phyloP scores from a whole-genome alignment of 2,888 invertebrate genomes.

The Malacosoma neustria region DNA sequence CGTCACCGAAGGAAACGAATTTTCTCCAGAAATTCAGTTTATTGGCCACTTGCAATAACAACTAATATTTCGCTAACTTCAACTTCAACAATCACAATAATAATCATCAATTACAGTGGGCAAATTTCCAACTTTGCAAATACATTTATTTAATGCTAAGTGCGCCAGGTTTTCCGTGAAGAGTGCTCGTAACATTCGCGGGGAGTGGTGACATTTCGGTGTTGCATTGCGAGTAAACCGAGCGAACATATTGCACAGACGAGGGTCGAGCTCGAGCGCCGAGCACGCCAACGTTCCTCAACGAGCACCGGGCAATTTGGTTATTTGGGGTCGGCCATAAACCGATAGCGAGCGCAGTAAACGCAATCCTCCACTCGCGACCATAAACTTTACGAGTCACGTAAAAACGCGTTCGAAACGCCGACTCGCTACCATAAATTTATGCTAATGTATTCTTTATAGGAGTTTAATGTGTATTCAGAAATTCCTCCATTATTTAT shows the following conservation, averaged over 20 bases:
- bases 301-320: slow-evolving; percentile 63
- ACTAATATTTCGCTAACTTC: background rate
- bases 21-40: too few relatives aligned
- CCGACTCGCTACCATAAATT: slow-evolving; percentile 73
- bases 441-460: slow-evolving; percentile 76
- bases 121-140: slow-evolving; percentile 40
- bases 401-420: slow-evolving; percentile 73
- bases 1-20: too few relatives aligned
- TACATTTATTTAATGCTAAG: slow-evolving; percentile 34
- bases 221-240: slow-evolving; percentile 19
- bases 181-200: slow-evolving; percentile 33
- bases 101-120: slow-evolving; percentile 49
- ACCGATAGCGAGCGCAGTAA: slow-evolving; percentile 71
- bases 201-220: slow-evolving; percentile 34
- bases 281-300: slow-evolving; percentile 36
- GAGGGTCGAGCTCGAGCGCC: too few relatives aligned
- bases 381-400: slow-evolving; percentile 75
- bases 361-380: slow-evolving; percentile 74
- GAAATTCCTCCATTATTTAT: slow-evolving; percentile 74
- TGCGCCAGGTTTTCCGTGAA: slow-evolving; percentile 30
- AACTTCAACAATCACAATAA: slow-evolving; percentile 33
- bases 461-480: slow-evolving; percentile 75
- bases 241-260: too few relatives aligned
- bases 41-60: slow-evolving; percentile 9
- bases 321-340: slow-evolving; percentile 73